These are phyloP conservation scores for Spilosoma lubricipeda DNA, from an alignment of 2,888 invertebrate species.

Conservation along the genomic window DNA sequence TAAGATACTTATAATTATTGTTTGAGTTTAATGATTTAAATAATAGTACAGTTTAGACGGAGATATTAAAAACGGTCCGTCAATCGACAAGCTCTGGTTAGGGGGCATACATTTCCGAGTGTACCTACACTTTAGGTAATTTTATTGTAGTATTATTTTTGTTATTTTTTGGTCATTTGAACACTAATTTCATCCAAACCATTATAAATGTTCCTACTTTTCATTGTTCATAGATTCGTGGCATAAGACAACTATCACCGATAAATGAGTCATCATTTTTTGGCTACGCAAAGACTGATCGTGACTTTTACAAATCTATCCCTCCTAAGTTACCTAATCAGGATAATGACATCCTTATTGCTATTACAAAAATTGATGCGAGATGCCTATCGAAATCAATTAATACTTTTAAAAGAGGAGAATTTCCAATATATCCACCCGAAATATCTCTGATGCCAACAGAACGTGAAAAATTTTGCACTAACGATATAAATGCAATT, in stretches of 20 bases:
- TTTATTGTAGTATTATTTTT: no score
- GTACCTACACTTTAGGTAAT: no score
- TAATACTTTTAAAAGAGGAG: constrained; percentile 66
- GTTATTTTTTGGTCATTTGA: no score
- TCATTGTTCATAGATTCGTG: constrained; percentile 61
- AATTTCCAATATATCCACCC: constrained; percentile 72
- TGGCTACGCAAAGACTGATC: constrained; percentile 67
- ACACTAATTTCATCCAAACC: no score
- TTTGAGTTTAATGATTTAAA: neutral
- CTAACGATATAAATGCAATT: constrained; percentile 75
- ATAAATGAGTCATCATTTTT: constrained; percentile 56
- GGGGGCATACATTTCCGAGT: no score
- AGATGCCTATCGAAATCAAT: constrained; percentile 59
- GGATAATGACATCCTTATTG: constrained; percentile 67
- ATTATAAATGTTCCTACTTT: neutral
- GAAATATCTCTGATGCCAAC: constrained; percentile 40
- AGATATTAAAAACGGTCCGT: neutral
- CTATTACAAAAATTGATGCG: constrained; percentile 72
- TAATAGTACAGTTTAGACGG: no score
- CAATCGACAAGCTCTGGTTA: neutral
- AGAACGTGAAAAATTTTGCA: constrained; percentile 66
- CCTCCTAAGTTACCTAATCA: constrained; percentile 44
- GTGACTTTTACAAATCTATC: constrained; percentile 51
- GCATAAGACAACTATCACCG: constrained; percentile 50
- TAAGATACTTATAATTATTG: neutral